These are phyloP conservation scores for Stramonita haemastoma DNA, from an alignment of 2,888 invertebrate species.

Conservation along the genomic window DNA sequence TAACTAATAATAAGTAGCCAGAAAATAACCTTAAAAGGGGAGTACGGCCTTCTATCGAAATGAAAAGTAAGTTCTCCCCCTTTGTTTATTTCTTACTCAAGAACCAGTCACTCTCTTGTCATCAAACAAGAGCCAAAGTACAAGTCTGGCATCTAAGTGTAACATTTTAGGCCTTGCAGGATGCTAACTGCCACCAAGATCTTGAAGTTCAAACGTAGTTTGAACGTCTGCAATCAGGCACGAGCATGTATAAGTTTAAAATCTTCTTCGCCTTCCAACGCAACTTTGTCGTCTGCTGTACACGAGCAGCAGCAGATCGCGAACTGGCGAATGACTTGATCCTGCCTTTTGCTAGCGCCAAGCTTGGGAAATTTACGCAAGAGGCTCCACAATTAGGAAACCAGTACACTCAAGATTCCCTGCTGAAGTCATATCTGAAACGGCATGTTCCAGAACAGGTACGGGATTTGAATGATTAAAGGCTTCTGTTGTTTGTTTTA, in stretches of 20 bases:
- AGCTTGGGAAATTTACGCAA: conserved; percentile 76
- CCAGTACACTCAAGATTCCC: conserved; percentile 76
- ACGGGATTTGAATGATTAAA: conserved; percentile 10
- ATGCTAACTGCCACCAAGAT: conserved; percentile 9
- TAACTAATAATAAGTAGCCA: neutral
- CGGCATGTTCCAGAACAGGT: conserved; percentile 76
- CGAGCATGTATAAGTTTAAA: conserved; percentile 5
- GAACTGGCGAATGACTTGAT: conserved; percentile 18
- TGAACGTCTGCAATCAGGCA: neutral
- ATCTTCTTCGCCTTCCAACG: neutral
- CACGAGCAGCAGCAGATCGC: conserved; percentile 23
- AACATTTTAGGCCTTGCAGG: too few species aligned
- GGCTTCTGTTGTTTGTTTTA: too few species aligned
- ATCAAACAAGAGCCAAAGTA: neutral
- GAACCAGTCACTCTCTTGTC: neutral
- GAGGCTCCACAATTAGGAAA: conserved; percentile 76
- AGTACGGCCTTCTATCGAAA: neutral
- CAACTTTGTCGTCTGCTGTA: neutral
- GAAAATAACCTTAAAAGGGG: neutral
- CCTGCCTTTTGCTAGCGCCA: conserved; percentile 63
- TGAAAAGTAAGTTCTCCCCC: conserved; percentile 16
- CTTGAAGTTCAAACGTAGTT: neutral
- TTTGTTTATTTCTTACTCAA: neutral
- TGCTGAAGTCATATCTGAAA: conserved; percentile 74
- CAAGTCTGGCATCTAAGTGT: neutral